Conservation (phyloP, 2,888 invertebrate species). For the Dolomedes plantarius region DNA sequence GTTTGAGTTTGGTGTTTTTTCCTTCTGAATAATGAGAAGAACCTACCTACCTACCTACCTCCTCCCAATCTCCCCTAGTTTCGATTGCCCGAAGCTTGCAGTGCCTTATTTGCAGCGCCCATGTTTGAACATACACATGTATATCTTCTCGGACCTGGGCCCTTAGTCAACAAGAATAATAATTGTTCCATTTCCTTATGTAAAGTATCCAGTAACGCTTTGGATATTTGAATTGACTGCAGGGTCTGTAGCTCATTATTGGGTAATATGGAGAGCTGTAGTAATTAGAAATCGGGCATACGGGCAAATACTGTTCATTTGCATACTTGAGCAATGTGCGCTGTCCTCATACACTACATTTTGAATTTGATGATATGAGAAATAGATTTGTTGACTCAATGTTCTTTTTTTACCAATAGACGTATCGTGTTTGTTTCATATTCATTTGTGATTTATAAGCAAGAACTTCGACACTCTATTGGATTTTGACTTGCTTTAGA, state of each 20-base stretch:
- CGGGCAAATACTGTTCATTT: slow-evolving; percentile 4
- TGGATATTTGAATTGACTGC: not conserved
- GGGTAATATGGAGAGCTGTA: not conserved
- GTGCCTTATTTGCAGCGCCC: not conserved
- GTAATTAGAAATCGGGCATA: slow-evolving; percentile 7
- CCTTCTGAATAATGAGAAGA: not conserved
- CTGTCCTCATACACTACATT: too few relatives aligned
- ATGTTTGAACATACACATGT: not conserved
- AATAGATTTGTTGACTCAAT: too few relatives aligned
- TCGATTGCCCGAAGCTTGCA: not conserved
- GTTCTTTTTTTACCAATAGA: too few relatives aligned
- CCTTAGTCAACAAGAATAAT: slow-evolving; percentile 17
- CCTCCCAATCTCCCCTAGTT: too few relatives aligned
- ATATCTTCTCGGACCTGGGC: not conserved
- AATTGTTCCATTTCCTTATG: slow-evolving; percentile 9
- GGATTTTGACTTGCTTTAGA: too few relatives aligned
- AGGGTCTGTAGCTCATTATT: not conserved
- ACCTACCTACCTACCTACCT: slow-evolving; percentile 9
- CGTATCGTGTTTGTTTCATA: too few relatives aligned
- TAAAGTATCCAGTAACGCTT: slow-evolving; percentile 1
- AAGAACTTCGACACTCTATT: too few relatives aligned
- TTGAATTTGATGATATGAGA: too few relatives aligned
- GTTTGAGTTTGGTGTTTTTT: slow-evolving; percentile 26
- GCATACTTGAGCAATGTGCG: not conserved
- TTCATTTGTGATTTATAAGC: too few relatives aligned